These are phyloP conservation scores for Lochmaea capreae DNA, from an alignment of 2,888 invertebrate genomes.

Conservation along the genomic window DNA sequence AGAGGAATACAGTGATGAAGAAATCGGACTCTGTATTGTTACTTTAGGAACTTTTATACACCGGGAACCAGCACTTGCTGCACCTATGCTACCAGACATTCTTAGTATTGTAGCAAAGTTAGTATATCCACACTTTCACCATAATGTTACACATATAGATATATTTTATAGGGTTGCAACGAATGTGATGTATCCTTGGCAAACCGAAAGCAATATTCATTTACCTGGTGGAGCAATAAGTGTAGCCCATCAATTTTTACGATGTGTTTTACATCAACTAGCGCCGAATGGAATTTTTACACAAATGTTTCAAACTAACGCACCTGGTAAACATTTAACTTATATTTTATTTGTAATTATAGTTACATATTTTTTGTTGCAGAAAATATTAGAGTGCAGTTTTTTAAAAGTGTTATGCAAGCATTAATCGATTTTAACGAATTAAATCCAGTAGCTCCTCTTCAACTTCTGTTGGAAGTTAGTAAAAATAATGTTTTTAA, in stretches of 20 bases:
- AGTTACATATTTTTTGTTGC: slow-evolving; percentile 48
- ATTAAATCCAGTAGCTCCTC: slow-evolving; percentile 92
- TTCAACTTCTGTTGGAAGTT: slow-evolving; percentile 90
- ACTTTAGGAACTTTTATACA: slow-evolving; percentile 96
- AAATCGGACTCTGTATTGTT: slow-evolving; percentile 92
- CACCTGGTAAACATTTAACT: slow-evolving; percentile 74
- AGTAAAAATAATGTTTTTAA: slow-evolving; percentile 18
- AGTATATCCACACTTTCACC: slow-evolving; percentile 14
- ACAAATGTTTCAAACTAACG: slow-evolving; percentile 93
- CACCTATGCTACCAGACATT: slow-evolving; percentile 91
- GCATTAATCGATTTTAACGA: slow-evolving; percentile 96
- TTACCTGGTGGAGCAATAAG: slow-evolving; percentile 95
- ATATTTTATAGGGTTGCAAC: slow-evolving; percentile 74
- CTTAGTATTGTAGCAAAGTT: slow-evolving; percentile 90
- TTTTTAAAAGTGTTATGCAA: slow-evolving; percentile 94
- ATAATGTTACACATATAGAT: slow-evolving; percentile 22
- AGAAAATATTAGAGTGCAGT: slow-evolving; percentile 81
- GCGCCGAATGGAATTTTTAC: slow-evolving; percentile 97
- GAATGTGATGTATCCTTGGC: slow-evolving; percentile 88
- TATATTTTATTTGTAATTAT: not conserved
- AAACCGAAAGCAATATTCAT: slow-evolving; percentile 86
- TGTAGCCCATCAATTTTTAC: slow-evolving; percentile 96
- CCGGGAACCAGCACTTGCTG: slow-evolving; percentile 94
- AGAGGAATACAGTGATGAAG: slow-evolving; percentile 97
- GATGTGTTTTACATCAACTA: slow-evolving; percentile 95